phyloP scores from a whole-genome alignment of 2,113 vertebrate species.

The Podarcis muralis region DNA sequence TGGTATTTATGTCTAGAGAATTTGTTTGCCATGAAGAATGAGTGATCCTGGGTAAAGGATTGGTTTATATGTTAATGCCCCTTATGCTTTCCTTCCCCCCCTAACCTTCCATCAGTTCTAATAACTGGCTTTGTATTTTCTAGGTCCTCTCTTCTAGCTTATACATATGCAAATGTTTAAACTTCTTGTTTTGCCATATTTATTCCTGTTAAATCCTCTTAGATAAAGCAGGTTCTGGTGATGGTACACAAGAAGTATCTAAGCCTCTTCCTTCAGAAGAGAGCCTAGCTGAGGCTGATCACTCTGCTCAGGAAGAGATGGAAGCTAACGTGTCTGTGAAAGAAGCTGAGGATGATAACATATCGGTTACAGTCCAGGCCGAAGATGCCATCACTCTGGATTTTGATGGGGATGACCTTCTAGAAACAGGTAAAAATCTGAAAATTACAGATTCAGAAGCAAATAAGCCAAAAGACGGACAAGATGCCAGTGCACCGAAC shows the following conservation, averaged over 20 bases:
- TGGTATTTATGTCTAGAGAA: constrained; percentile 79
- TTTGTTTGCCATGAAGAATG: constrained; percentile 81
- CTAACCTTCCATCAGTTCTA: constrained; percentile 93
- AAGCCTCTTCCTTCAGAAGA: constrained; percentile 95
- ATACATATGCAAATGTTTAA: constrained; percentile 96
- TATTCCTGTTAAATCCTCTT: constrained; percentile 99
- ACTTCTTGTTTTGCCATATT: constrained; percentile 99
- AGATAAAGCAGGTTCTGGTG: constrained; percentile 99
- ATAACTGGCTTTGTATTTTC: constrained; percentile 97
- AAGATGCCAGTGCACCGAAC: constrained; percentile 88
- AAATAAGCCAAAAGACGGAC: constrained; percentile 92
- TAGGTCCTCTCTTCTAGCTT: constrained; percentile 93
- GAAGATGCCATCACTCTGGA: constrained; percentile 99
- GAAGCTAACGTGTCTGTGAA: constrained; percentile 89
- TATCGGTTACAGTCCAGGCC: constrained; percentile 98
- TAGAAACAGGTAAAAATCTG: constrained; percentile 99
- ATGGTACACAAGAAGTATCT: constrained; percentile 99
- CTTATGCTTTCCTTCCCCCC: constrained; percentile 82
- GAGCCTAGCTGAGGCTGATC: constrained; percentile 87
- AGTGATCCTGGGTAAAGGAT: constrained; percentile 87
- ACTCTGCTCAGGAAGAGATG: constrained; percentile 85
- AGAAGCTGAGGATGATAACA: constrained; percentile 98
- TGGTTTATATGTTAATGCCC: constrained; percentile 92
- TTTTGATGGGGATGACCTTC: constrained; percentile 99
- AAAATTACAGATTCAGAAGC: constrained; percentile 99